Evolutionary conservation across 2,797 vertebrate genomes (phyloP), one percentile per base, ranked within the genome.

Genomic region (Florisuga fusca): DNA sequence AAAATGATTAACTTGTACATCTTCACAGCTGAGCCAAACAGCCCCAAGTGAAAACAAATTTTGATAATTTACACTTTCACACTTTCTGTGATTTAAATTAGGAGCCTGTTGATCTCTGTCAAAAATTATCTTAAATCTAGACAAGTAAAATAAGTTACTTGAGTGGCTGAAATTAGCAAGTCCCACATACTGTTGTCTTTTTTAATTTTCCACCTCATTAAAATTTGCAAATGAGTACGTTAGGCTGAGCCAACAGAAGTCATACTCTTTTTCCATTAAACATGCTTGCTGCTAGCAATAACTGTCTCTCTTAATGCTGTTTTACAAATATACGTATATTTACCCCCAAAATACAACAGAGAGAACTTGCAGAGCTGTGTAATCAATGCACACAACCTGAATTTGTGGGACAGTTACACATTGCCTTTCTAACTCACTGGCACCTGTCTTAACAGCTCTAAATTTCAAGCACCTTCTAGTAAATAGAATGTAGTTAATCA

Each of bases 131-230:
- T 90, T 68, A 54, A 48, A 74, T 64, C 48, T 62, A 86, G 64
- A 90, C 51, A 74, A 53, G 41, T 83, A 50, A 92, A 95, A 80
- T 64, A 78, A 90, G 75, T 61, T 75, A 84, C 58, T 92, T 51
- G 58, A 89, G 33, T 55, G 15, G 31, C 3, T 95, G 57, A 71
- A 95, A 96, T 96, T 62, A 89, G 23, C 62, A 94, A 97, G 68
- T 80, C 27, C 46, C 80, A 81, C 54, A 81, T 86, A 91, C 64
- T 95, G 46, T 95, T 96, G 93, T 97, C 94, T 87, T 94, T 97
- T 97, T 97, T 92, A 96, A 97, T 97, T 97, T 98, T 97, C 95
- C 66, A 95, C 94, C 58, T 96, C 95, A 95, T 97, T 97, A 97
- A 89, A 62, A 88, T 92, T 93, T 97, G 86, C 89, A 83, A 95